phyloP scores from a whole-genome alignment of 35 echinoderm and acorn worm genomes.

The Amphiura filiformis region DNA sequence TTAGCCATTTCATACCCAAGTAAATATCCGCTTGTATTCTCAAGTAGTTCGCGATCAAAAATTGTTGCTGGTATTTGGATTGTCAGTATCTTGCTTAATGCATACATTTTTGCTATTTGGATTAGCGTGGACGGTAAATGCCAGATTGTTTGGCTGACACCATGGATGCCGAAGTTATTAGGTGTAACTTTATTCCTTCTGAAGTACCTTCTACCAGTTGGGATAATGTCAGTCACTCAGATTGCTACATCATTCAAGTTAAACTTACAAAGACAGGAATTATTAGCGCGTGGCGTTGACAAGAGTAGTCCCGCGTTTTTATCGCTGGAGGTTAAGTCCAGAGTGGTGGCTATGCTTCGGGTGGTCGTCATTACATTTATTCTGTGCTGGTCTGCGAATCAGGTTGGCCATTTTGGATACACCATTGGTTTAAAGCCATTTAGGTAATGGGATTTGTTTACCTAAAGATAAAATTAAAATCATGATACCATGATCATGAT shows the following conservation, averaged over 20 bases:
- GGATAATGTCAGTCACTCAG: constrained; percentile 43
- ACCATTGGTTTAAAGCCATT: neutral
- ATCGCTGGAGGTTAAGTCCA: constrained; percentile 24
- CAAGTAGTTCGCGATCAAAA: neutral
- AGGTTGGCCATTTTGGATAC: constrained; percentile 13
- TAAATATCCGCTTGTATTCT: constrained; percentile 36
- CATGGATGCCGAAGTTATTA: constrained; percentile 23
- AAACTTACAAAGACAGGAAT: constrained; percentile 16
- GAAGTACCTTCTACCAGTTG: constrained; percentile 52
- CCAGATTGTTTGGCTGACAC: constrained; percentile 15
- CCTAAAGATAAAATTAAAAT: no score
- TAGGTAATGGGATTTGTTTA: neutral
- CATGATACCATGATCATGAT: no score
- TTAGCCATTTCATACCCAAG: constrained; percentile 52
- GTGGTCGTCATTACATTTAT: constrained; percentile 71
- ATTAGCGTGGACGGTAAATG: neutral
- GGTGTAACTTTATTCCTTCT: constrained; percentile 44
- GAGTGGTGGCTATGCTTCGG: constrained; percentile 53
- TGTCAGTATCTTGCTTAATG: neutral
- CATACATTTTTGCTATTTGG: neutral
- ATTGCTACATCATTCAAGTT: constrained; percentile 17
- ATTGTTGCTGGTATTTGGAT: constrained; percentile 25
- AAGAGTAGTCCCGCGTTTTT: constrained; percentile 40
- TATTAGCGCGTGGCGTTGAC: constrained; percentile 1
- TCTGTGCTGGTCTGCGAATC: constrained; percentile 68